phyloP scores from a whole-genome alignment of 1,140 invertebrate genomes.

The Tetragnatha versicolor region DNA sequence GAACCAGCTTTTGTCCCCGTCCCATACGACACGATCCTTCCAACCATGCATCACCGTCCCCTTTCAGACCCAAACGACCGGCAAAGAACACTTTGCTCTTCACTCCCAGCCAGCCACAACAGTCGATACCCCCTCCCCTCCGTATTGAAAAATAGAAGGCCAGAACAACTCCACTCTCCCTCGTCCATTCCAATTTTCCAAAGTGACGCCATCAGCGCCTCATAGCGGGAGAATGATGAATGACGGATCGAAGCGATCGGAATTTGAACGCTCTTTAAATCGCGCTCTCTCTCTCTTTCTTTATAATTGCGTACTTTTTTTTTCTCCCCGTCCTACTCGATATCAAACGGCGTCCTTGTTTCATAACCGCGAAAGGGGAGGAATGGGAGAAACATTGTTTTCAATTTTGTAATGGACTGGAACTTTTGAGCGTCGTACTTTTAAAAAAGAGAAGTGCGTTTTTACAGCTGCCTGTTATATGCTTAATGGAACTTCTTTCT shows the following conservation, averaged over 20 bases:
- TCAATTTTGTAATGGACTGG: slow-evolving; percentile 42
- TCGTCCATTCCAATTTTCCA: slow-evolving; percentile 48
- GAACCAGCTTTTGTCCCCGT: no score
- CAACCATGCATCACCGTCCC: no score
- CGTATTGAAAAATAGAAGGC: slow-evolving; percentile 32
- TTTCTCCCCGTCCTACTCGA: neutral
- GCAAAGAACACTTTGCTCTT: slow-evolving; percentile 23
- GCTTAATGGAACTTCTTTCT: no score
- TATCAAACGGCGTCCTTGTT: neutral
- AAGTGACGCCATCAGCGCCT: slow-evolving; percentile 38
- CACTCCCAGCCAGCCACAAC: slow-evolving; percentile 6
- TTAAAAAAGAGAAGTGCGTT: no score
- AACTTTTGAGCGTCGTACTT: neutral
- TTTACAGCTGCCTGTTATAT: no score
- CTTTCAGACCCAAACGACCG: no score
- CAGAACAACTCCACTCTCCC: slow-evolving; percentile 11
- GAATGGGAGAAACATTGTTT: slow-evolving; percentile 18
- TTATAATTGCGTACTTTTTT: slow-evolving; percentile 25
- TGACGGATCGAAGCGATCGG: slow-evolving; percentile 44
- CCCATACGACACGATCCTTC: no score
- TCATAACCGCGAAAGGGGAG: neutral
- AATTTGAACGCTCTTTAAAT: slow-evolving; percentile 23
- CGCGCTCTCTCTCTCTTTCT: neutral
- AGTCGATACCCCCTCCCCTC: slow-evolving; percentile 3
- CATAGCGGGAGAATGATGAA: slow-evolving; percentile 22